Conservation (phyloP, 1,140 invertebrate genomes). For the Monochamus saltuarius region DNA sequence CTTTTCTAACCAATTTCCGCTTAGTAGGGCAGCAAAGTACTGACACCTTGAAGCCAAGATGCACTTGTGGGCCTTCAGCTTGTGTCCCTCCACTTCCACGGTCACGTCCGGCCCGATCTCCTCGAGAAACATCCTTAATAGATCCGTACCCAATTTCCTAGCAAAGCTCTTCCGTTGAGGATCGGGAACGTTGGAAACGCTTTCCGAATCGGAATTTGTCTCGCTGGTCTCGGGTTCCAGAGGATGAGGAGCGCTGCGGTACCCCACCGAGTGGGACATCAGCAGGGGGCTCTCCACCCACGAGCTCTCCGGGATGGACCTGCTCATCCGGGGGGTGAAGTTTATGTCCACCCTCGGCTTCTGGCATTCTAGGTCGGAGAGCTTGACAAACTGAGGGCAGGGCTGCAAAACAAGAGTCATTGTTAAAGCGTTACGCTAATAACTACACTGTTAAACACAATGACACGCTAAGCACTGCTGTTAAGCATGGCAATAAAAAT, state of each 20-base stretch:
- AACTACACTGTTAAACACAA: background rate
- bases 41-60: constrained; percentile 85
- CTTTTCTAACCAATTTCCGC: constrained; percentile 79
- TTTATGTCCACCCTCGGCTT: constrained; percentile 42
- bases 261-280: constrained; percentile 59
- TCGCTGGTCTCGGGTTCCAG: constrained; percentile 42
- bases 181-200: constrained; percentile 11
- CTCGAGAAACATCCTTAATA: constrained; percentile 85
- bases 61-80: constrained; percentile 86
- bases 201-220: constrained; percentile 26
- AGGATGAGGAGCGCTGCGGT: constrained; percentile 49
- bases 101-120: constrained; percentile 79
- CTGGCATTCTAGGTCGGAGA: constrained; percentile 48
- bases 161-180: constrained; percentile 52
- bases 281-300: constrained; percentile 65
- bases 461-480: background rate
- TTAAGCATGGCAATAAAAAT: background rate
- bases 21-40: constrained; percentile 87
- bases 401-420: constrained; percentile 28
- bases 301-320: constrained; percentile 61
- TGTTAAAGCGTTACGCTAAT: background rate
- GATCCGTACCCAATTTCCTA: constrained; percentile 74
- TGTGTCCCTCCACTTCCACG: constrained; percentile 74
- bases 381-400: constrained; percentile 44
- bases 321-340: constrained; percentile 45